Evolutionary conservation across 2,113 vertebrate species (phyloP), one percentile per base, ranked within the genome.

Genomic region (Melanerpes formicivorus): DNA sequence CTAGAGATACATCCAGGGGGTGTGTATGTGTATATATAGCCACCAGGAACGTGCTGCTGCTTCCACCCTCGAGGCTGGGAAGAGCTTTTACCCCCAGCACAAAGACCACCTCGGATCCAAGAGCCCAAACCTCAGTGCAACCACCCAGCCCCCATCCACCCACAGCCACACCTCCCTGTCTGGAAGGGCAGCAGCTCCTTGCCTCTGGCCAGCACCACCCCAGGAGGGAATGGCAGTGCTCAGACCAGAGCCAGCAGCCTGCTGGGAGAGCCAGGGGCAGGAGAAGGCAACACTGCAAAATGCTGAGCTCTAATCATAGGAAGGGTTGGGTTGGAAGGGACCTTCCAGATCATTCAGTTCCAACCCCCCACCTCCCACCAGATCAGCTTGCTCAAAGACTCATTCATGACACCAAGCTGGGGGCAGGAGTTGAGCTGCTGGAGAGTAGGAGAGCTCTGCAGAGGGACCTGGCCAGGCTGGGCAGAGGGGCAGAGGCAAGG

Each of bases 1-100:
- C 15, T 25, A 48, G 23, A 69, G 26, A 18, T 27, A 42, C 29
- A 26, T 11, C 16, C n/a, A 67, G 65, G 10, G 37, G 3, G 37
- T 37, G 37, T 30, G 13, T n/a, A n/a, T 69, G 27, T 69, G 6
- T 67, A 50, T 26, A 18, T 32, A 3, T 55, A 25, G 23, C 30
- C 60, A 17, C 7, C 54, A 76, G 64, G 64, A 60, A 59, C 0
- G 1, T 1, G 4, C 29, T 14, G 27, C 64, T 14, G 80, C 30
- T 14, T 76, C 64, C 75, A 67, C 32, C 37, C 22, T 6, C 1
- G 2, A 29, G 29, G 32, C 15, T 5, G 25, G 64, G 42, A 6
- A 1, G 3, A 80, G 34, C 10, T 6, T 73, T 64, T 7, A 27
- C 14, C 8, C 4, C 0, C 23, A 9, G 19, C 3, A 1, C 54